Conservation (phyloP, 1,140 invertebrate genomes). For the Rhagoletis zephyria region DNA sequence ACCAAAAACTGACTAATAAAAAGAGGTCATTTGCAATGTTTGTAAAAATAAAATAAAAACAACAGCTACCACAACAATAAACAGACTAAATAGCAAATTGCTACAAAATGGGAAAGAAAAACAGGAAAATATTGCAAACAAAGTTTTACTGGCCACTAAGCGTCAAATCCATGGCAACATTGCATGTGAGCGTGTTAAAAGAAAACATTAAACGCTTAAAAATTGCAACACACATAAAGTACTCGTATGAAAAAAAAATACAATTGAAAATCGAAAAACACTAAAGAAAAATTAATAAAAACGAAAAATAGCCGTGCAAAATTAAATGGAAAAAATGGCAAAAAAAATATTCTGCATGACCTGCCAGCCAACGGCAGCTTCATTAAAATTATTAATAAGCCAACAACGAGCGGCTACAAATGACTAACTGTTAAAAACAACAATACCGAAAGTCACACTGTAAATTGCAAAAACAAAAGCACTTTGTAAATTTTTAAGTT, state of each 20-base stretch:
- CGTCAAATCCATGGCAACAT: background rate
- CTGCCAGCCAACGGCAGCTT: background rate
- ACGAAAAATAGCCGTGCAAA: background rate
- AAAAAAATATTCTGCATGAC: background rate
- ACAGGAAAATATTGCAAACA: background rate
- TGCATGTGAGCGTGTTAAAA: background rate
- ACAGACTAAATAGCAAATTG: background rate
- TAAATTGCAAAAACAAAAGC: background rate
- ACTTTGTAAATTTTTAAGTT: background rate
- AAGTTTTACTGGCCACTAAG: background rate
- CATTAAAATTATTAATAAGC: conserved; percentile 42
- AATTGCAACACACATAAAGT: background rate
- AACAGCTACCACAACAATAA: background rate
- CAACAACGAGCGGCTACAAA: background rate
- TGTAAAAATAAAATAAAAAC: background rate
- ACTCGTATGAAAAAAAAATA: background rate
- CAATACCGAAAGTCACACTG: background rate
- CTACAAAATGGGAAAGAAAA: background rate
- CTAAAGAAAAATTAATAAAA: background rate
- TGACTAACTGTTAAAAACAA: background rate
- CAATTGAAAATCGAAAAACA: background rate
- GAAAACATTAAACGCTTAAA: too few species aligned
- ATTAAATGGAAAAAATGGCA: background rate
- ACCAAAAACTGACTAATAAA: background rate
- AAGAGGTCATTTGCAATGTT: background rate